These are phyloP conservation scores for Agriotes lineatus DNA, from an alignment of 2,888 invertebrate genomes.

Conservation along the genomic window DNA sequence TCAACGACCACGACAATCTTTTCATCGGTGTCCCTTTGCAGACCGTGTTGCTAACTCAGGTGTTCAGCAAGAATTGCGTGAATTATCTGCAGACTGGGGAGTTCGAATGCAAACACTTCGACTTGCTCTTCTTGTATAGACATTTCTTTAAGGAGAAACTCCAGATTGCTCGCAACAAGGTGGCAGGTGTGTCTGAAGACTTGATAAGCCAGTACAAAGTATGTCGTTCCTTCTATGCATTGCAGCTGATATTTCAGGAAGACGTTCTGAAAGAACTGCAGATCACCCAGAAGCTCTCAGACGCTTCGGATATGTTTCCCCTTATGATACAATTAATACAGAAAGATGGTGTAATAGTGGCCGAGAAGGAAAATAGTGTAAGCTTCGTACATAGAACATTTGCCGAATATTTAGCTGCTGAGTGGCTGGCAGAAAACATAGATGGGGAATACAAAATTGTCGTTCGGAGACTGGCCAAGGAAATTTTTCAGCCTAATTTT, in stretches of 20 bases:
- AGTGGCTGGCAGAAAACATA: constrained; percentile 21
- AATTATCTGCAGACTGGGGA: not conserved
- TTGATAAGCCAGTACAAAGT: not conserved
- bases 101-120: not conserved
- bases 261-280: constrained; percentile 1
- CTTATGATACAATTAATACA: not conserved
- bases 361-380: not conserved
- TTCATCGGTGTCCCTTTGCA: no score
- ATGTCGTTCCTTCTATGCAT: constrained; percentile 2
- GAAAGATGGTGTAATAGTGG: constrained; percentile 17
- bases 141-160: no score
- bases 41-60: constrained; percentile 11
- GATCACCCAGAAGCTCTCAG: not conserved
- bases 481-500: constrained; percentile 17
- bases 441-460: not conserved
- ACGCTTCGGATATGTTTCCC: no score
- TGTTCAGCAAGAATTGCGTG: not conserved
- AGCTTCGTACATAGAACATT: constrained; percentile 22
- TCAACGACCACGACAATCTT: constrained; percentile 7
- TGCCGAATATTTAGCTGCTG: constrained; percentile 23
- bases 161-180: not conserved
- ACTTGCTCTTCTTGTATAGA: no score
- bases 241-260: constrained; percentile 6
- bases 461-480: not conserved
- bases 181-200: not conserved